These are phyloP conservation scores for Myotis davidii DNA, from an alignment of 2,113 vertebrate species.

Conservation along the genomic window DNA sequence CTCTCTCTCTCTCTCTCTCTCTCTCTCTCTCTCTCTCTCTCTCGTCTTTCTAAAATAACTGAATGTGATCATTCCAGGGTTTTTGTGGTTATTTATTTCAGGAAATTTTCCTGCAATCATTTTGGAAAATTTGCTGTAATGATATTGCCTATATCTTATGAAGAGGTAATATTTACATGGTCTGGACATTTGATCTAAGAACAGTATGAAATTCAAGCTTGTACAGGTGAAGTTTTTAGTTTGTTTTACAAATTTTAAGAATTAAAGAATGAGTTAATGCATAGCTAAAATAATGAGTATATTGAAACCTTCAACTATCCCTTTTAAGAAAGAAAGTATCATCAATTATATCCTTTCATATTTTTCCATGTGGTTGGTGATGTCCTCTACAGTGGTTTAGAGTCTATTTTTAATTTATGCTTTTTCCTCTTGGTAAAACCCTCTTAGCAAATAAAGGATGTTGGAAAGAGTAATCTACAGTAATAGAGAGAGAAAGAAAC, in stretches of 20 bases:
- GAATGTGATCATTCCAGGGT: neutral
- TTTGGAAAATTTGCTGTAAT: neutral
- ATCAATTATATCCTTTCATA: neutral
- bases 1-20: too few species aligned
- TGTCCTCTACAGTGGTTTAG: neutral
- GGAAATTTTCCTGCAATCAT: neutral
- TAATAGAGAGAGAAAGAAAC: neutral
- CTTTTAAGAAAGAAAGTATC: neutral
- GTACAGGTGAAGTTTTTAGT: neutral
- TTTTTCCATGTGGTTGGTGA: neutral
- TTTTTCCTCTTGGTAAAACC: neutral
- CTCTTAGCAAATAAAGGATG: constrained; percentile 19
- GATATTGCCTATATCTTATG: neutral
- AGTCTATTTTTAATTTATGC: neutral
- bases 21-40: too few species aligned
- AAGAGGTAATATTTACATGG: neutral
- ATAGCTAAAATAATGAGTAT: neutral
- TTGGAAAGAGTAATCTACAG: neutral
- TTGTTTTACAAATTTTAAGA: neutral
- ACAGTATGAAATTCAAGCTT: neutral
- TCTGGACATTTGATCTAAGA: neutral
- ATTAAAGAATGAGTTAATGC: neutral
- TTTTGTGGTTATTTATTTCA: neutral
- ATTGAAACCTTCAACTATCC: neutral
- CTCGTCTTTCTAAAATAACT: neutral